Evolutionary conservation across 2,113 vertebrate genomes (phyloP).

Genomic region (Platichthys flesus): DNA sequence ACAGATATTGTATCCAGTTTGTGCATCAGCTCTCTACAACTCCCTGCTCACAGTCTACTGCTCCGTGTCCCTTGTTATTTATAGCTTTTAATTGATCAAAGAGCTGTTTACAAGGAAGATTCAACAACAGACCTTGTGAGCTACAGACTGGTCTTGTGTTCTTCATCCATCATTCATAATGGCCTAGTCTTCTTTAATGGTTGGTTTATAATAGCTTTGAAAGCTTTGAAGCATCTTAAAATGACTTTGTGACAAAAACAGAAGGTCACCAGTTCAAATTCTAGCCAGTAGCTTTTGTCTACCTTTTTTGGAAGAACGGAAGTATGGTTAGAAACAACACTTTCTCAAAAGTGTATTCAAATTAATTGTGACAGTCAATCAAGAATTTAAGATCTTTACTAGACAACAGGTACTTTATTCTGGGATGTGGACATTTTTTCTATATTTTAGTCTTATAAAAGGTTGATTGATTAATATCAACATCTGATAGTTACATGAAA

Average conservation of each 20-base stretch:
- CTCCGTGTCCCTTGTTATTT: neutral
- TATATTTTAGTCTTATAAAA: no score
- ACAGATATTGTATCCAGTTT: neutral
- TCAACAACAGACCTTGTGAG: neutral
- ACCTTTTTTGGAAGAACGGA: neutral
- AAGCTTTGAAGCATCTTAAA: neutral
- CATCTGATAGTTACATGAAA: no score
- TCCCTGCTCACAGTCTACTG: neutral
- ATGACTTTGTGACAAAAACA: neutral
- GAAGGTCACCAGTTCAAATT: neutral
- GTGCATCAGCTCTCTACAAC: no score
- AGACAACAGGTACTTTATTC: no score
- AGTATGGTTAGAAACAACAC: neutral
- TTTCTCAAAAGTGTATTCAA: no score
- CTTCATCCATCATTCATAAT: neutral
- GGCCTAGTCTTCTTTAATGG: neutral
- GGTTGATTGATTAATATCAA: no score
- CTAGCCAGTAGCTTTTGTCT: neutral
- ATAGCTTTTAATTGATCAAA: slow-evolving; percentile 5
- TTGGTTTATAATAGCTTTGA: neutral
- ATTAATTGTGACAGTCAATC: no score
- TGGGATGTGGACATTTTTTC: no score
- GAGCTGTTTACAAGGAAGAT: neutral
- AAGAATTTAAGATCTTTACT: no score
- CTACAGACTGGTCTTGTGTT: neutral